A percentile compares a stretch with the other conserved stretches of the same genome.
Evolutionary conservation across 1,140 invertebrate species (phyloP).

Genomic region (Heliconius hermathena): DNA sequence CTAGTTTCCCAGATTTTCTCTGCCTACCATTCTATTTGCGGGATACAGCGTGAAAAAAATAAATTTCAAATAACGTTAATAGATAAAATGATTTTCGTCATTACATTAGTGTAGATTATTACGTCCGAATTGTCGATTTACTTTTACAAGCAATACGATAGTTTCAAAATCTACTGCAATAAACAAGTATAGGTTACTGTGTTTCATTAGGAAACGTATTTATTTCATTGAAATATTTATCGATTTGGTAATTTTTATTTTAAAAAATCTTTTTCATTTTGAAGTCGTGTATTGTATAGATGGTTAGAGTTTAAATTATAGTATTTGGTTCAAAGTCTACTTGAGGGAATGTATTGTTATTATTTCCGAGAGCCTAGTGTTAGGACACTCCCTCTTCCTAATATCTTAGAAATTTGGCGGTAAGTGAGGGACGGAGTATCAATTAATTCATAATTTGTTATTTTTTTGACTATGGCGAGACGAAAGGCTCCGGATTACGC

Average conservation of each 20-base stretch:
- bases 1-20: too few species aligned
- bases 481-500: too few species aligned
- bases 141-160: not conserved
- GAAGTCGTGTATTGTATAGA: not conserved
- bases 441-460: too few species aligned
- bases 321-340: too few species aligned
- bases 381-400: too few species aligned
- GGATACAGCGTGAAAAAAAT: too few species aligned
- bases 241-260: not conserved
- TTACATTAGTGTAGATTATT: not conserved
- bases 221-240: constrained; percentile 11
- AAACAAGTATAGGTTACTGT: constrained; percentile 7
- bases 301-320: not conserved
- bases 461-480: too few species aligned
- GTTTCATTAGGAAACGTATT: constrained; percentile 6
- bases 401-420: too few species aligned
- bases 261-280: not conserved
- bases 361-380: too few species aligned
- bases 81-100: not conserved
- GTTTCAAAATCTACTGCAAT: not conserved
- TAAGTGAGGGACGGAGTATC: too few species aligned
- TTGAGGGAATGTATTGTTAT: too few species aligned
- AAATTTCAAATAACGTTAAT: not conserved
- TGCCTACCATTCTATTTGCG: too few species aligned
- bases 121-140: not conserved